A percentile compares a stretch with the other conserved stretches of the same genome.
Evolutionary conservation across 2,888 invertebrate species (phyloP).

Genomic region (Coecobrya sp.): DNA sequence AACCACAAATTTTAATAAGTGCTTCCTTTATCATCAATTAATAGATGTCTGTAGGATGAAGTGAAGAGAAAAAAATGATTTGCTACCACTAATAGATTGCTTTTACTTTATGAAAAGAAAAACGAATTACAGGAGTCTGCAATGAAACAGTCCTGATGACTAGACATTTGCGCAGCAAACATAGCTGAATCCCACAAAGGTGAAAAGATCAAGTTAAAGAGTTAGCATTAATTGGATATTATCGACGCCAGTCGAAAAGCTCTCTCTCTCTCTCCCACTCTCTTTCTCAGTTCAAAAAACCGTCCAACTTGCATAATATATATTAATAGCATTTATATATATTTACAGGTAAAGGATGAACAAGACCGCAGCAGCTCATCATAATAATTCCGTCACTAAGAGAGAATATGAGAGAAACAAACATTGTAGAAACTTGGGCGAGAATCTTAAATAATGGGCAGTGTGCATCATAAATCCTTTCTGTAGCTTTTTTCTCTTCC

Average conservation of each 20-base stretch:
- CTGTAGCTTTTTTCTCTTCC: slow-evolving; percentile 35
- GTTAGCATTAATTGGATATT: slow-evolving; percentile 64
- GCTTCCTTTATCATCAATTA: slow-evolving; percentile 48
- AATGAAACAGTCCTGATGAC: slow-evolving; percentile 11
- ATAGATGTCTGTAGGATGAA: neutral
- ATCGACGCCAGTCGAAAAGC: slow-evolving; percentile 43
- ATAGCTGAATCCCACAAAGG: slow-evolving; percentile 36
- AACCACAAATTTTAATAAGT: slow-evolving; percentile 40
- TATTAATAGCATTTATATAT: slow-evolving; percentile 42
- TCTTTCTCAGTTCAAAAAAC: no score
- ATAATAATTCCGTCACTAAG: slow-evolving; percentile 63
- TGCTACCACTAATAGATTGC: slow-evolving; percentile 54
- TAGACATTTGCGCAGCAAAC: slow-evolving; percentile 50
- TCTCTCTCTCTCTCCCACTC: slow-evolving; percentile 11
- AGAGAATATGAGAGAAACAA: slow-evolving; percentile 64
- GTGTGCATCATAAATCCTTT: slow-evolving; percentile 79
- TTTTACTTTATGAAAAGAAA: slow-evolving; percentile 30
- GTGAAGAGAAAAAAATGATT: slow-evolving; percentile 24
- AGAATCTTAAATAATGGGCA: slow-evolving; percentile 77
- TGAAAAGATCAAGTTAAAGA: slow-evolving; percentile 62
- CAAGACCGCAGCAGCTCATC: slow-evolving; percentile 43
- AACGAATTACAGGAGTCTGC: slow-evolving; percentile 38
- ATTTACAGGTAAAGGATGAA: neutral
- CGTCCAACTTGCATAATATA: slow-evolving; percentile 11
- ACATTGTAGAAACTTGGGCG: slow-evolving; percentile 66